These are phyloP conservation scores for Rhyacophila evoluta DNA, from an alignment of 2,888 invertebrate genomes.

Conservation along the genomic window DNA sequence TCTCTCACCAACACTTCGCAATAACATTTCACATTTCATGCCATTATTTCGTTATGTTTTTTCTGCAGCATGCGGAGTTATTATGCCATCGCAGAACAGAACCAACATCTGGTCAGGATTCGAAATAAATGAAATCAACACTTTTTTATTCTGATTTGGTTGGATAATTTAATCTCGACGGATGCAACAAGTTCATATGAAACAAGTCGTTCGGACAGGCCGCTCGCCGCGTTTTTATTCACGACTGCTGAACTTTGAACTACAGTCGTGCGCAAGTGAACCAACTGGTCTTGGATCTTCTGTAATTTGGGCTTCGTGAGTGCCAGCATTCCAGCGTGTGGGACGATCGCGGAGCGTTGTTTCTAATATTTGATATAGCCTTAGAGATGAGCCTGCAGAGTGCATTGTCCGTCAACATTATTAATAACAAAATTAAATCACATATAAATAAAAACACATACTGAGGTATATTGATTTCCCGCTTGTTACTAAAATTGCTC, in stretches of 20 bases:
- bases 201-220: not conserved
- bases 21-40: too few species aligned
- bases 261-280: conserved; percentile 40
- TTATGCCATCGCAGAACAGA: not conserved
- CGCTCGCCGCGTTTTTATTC: conserved; percentile 31
- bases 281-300: conserved; percentile 51
- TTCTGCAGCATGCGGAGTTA: not conserved
- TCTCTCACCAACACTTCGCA: too few species aligned
- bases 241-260: conserved; percentile 50
- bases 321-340: conserved; percentile 24
- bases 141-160: not conserved
- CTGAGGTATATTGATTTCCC: not conserved
- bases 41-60: too few species aligned
- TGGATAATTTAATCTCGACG: conserved; percentile 22
- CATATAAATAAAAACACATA: not conserved
- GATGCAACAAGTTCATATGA: not conserved
- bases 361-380: not conserved
- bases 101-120: not conserved
- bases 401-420: not conserved
- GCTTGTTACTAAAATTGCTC: not conserved
- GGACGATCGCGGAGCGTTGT: not conserved
- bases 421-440: not conserved
- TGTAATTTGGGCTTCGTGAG: conserved; percentile 27
- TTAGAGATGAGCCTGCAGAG: not conserved
- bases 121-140: conserved; percentile 4